Evolutionary conservation across 2,113 vertebrate genomes (phyloP), one percentile per base, ranked within the genome.

Genomic region (Perca flavescens): DNA sequence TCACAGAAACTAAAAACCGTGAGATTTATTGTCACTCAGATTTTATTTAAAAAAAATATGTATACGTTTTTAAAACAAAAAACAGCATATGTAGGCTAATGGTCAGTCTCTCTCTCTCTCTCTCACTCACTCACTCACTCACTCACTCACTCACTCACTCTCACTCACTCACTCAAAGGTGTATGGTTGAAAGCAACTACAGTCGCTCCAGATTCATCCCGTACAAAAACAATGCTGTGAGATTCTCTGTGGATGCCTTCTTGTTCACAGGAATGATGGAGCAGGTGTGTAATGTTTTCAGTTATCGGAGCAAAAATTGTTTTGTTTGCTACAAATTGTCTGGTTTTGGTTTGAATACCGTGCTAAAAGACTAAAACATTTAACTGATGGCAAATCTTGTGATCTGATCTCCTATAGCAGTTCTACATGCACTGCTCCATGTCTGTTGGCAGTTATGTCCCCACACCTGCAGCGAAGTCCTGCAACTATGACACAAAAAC

Each of bases 401-500:
- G 5, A 1, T 4, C 15, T 63, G 5, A 28, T 61, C 14, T 43
- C 43, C 16, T 72, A n/a, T 53, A 92, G 91, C 82, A 88, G 58
- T 84, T 95, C 31, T 93, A 91, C 92, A 94, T 95, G 88, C 94
- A 95, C 88, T 95, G 95, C 84, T 81, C 80, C 73, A 91, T 94
- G 88, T 93, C 86, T 2, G 73, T 88, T 17, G 10, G 77, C 34
- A 56, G 67, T 13, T 40, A 57, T 7, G 31, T 47, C 15, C 88
- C 92, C 25, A 89, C 93, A 2, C 34, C 84, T 0, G 93, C 63
- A 13, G 82, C 91, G 0, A 96, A 96, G 83, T 92, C 92, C 77
- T 96, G 95, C 88, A 94, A 83, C 78, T 95, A 93, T 19, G 80
- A 94, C 84, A 63, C 76, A 1, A 21, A 78, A 22, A 40, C 71